Evolutionary conservation across 2,888 invertebrate species (phyloP).

Genomic region (Drosophila glabriapex): DNA sequence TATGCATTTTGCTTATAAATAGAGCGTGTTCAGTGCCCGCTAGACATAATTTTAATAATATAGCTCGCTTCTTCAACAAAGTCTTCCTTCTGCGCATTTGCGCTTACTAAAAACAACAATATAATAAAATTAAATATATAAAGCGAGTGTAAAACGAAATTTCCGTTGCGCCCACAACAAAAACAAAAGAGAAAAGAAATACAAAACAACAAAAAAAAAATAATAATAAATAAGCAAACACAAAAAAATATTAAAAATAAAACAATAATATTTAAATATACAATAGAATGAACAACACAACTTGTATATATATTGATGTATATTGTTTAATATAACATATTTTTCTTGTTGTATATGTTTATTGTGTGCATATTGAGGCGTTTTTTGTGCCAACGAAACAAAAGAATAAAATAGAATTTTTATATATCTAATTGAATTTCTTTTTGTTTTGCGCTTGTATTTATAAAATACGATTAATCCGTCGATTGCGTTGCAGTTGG

Average conservation of each 20-base stretch:
- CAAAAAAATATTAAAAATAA: conserved; percentile 33
- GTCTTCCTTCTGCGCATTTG: conserved; percentile 61
- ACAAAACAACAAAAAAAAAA: conserved; percentile 18
- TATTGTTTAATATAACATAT: neutral
- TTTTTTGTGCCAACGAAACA: conserved; percentile 35
- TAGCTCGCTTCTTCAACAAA: conserved; percentile 31
- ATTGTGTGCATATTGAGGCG: conserved; percentile 8
- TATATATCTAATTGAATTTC: conserved; percentile 42
- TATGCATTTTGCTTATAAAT: neutral
- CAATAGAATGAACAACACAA: conserved; percentile 31
- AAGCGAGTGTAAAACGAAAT: conserved; percentile 69
- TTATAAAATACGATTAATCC: conserved; percentile 69
- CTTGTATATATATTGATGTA: neutral
- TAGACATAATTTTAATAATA: neutral
- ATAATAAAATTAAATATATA: conserved; percentile 74
- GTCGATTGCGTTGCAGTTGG: conserved; percentile 44
- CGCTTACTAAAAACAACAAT: conserved; percentile 42
- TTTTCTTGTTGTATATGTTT: neutral
- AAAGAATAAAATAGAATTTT: conserved; percentile 8
- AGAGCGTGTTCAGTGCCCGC: neutral
- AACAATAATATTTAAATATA: conserved; percentile 45
- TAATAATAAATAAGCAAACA: conserved; percentile 19
- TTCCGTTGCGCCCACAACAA: conserved; percentile 64
- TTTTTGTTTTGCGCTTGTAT: conserved; percentile 57
- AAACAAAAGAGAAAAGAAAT: conserved; percentile 36